Base-by-base conservation (phyloP, 2,888 invertebrate genomes). In the Nephrocerus scutellatus region DNA sequence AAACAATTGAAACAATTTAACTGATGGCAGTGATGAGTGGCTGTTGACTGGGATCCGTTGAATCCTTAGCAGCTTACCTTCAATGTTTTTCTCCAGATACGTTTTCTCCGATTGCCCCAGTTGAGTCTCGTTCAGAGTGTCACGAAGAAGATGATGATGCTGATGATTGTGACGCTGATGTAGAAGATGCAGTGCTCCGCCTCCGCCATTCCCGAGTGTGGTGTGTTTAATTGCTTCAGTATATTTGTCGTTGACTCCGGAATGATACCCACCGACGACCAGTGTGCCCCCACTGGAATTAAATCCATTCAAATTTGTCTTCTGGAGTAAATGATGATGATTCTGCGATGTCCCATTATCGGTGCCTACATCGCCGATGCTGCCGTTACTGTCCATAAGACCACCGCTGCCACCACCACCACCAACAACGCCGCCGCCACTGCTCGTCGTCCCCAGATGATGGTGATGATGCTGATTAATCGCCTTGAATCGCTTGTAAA, bases 401-500 rank as follows among this genome's bases (percentile, higher is more conserved):
- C 30, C 28, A 19, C 30, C 38, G 12, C 31, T 33, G 14, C 40
- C 44, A 4, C 25, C 32, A 4, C 30, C 39, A 34, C 33, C 48
- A 24, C 41, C 36, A 26, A 40, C 33, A 20, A 41, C 37, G 10
- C 39, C 39, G 18, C 55, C 50, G 28, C 56, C 55, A 4, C 54
- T 56, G 37, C 50, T 44, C 26, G 25, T 32, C 36, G 33, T 32
- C 30, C 16, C 25, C 22, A 14, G 52, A 31, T 57, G 57, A 31
- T 53, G 53, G 31, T 52, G 53, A 40, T 49, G 55, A 18, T 50
- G 50, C 29, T 54, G 51, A 39, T 55, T 55, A 31, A 57, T 54
- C 28, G 49, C 48, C 44, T 59, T 58, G 41, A 60, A 61, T 19
- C 57, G 54, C 44, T 57, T 61, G 39, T 61, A 61, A 36, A 60